Evolutionary conservation across 2,797 vertebrate genomes (phyloP).

Genomic region (Synaphobranchus kaupii): DNA sequence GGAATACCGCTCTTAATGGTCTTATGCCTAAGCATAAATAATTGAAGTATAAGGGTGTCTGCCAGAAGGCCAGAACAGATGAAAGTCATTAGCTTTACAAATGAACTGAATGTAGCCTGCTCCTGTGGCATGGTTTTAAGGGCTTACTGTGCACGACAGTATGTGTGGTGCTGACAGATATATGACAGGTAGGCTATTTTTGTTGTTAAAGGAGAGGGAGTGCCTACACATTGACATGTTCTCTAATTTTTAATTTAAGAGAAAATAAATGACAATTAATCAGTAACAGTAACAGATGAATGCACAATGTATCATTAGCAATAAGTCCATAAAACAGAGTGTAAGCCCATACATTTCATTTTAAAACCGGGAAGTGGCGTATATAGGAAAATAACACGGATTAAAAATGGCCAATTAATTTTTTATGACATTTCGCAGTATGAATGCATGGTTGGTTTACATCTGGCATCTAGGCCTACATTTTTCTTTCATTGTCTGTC

Average conservation of each 20-base stretch:
- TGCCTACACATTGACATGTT: not conserved
- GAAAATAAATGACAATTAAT: not conserved
- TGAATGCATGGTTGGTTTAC: not conserved
- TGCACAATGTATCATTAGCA: not conserved
- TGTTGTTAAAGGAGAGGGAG: not conserved
- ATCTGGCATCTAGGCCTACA: not conserved
- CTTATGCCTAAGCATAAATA: slow-evolving; percentile 40
- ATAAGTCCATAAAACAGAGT: not conserved
- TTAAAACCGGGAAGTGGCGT: not conserved
- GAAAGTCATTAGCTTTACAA: slow-evolving; percentile 22
- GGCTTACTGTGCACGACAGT: slow-evolving; percentile 21
- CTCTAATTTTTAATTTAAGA: not conserved
- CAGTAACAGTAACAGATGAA: not conserved
- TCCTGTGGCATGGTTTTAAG: slow-evolving; percentile 28
- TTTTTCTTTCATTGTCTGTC: not conserved
- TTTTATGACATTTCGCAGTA: not conserved
- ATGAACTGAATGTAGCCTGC: slow-evolving; percentile 35
- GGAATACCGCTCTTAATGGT: slow-evolving; percentile 28
- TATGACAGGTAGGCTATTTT: not conserved
- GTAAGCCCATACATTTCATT: not conserved
- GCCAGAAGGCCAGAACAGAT: slow-evolving; percentile 15
- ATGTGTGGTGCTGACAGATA: not conserved
- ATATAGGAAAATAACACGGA: not conserved
- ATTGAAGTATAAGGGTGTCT: slow-evolving; percentile 39
- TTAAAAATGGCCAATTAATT: not conserved